Evolutionary conservation across 1,140 invertebrate species (phyloP).

Genomic region (Drosophila sucinea): DNA sequence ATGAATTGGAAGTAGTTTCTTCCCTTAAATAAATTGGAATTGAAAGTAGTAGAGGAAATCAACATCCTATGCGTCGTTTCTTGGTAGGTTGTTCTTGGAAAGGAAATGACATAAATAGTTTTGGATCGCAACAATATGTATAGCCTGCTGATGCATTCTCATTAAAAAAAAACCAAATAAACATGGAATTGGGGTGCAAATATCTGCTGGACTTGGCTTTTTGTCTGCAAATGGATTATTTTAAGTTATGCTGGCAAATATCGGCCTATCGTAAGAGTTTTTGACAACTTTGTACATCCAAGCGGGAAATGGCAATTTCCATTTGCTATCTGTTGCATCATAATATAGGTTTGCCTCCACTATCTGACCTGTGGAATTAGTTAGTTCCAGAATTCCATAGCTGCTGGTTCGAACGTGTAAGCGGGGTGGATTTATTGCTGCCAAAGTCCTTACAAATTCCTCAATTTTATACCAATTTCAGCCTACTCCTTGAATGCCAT

Average conservation of each 20-base stretch:
- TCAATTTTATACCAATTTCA: constrained; percentile 1
- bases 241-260: neutral
- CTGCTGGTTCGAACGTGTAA: neutral
- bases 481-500: neutral
- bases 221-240: neutral
- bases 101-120: too few relatives aligned
- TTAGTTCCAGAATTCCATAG: neutral
- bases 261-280: neutral
- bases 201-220: neutral
- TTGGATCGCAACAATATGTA: too few relatives aligned
- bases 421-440: neutral
- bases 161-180: too few relatives aligned
- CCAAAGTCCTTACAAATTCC: neutral
- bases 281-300: neutral
- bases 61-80: too few relatives aligned
- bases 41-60: too few relatives aligned
- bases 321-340: neutral
- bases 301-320: neutral
- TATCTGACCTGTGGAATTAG: neutral
- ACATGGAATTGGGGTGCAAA: too few relatives aligned
- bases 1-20: too few relatives aligned
- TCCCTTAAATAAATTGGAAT: too few relatives aligned
- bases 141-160: too few relatives aligned
- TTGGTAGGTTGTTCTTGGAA: too few relatives aligned
- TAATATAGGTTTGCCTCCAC: neutral